A percentile compares a stretch with the other conserved stretches of the same genome.
Evolutionary conservation across 2,888 invertebrate genomes (phyloP).

Genomic region (Caenorhabditis doughertyi): DNA sequence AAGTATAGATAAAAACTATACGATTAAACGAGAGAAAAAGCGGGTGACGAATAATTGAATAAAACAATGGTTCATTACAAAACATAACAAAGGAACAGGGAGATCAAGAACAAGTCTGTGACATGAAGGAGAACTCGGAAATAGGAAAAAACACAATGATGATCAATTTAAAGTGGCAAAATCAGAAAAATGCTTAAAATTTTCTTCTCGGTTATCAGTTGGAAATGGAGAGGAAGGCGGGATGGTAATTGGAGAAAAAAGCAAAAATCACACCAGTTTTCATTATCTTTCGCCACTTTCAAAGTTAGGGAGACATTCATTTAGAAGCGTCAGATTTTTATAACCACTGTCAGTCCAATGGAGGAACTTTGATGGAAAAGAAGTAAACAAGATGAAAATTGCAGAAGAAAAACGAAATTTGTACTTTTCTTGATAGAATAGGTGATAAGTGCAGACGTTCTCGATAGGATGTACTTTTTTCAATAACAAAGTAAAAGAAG

Average conservation of each 20-base stretch:
- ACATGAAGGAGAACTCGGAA: background rate
- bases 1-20: slow-evolving; percentile 34
- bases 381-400: slow-evolving; percentile 13
- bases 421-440: background rate
- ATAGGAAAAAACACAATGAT: background rate
- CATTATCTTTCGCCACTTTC: slow-evolving; percentile 3
- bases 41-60: background rate
- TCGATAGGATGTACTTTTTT: slow-evolving; percentile 3
- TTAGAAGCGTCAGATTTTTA: background rate
- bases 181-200: slow-evolving; percentile 24
- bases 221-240: background rate
- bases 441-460: slow-evolving; percentile 32
- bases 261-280: slow-evolving; percentile 49
- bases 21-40: background rate
- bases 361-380: slow-evolving; percentile 27
- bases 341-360: slow-evolving; percentile 8
- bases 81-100: background rate
- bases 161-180: slow-evolving; percentile 16
- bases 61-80: slow-evolving; percentile 24
- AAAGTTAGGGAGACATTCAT: background rate
- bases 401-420: background rate
- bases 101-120: background rate
- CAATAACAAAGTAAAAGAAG: background rate
- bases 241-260: slow-evolving; percentile 11
- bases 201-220: slow-evolving; percentile 45